A percentile compares a stretch with the other conserved stretches of the same genome.
These are phyloP conservation scores for Austrofundulus limnaeus DNA, from an alignment of 2,113 vertebrate species.

Conservation along the genomic window DNA sequence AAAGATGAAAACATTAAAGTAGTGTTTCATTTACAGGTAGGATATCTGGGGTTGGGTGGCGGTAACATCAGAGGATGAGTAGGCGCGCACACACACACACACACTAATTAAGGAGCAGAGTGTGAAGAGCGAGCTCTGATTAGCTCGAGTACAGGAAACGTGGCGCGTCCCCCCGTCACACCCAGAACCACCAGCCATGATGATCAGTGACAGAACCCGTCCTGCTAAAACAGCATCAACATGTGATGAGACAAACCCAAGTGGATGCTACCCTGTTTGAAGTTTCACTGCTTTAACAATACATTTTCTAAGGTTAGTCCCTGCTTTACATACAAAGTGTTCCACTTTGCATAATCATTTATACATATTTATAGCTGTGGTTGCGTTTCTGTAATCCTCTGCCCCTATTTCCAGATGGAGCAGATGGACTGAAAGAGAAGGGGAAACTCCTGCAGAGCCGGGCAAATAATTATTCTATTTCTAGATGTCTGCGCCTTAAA, in stretches of 20 bases:
- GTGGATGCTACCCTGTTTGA: too few relatives aligned
- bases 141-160: slow-evolving; percentile 54
- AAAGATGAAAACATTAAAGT: slow-evolving; percentile 16
- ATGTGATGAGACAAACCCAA: too few relatives aligned
- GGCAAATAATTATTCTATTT: slow-evolving; percentile 23
- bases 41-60: slow-evolving; percentile 32
- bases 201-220: background rate
- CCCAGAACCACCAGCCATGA: slow-evolving; percentile 19
- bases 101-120: slow-evolving; percentile 76
- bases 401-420: slow-evolving; percentile 54
- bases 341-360: slow-evolving; percentile 41
- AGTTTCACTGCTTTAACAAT: background rate
- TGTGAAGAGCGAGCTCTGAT: slow-evolving; percentile 62
- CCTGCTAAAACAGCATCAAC: slow-evolving; percentile 1
- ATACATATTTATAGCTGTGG: slow-evolving; percentile 53
- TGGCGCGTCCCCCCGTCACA: slow-evolving; percentile 32
- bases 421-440: slow-evolving; percentile 42
- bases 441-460: slow-evolving; percentile 31
- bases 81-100: slow-evolving; percentile 50
- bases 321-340: slow-evolving; percentile 39
- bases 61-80: slow-evolving; percentile 41
- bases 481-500: background rate
- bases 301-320: slow-evolving; percentile 25
- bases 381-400: slow-evolving; percentile 32
- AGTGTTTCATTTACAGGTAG: slow-evolving; percentile 29